Conservation (phyloP, 2,888 invertebrate genomes). For the Scelioninae gen. 1 region DNA sequence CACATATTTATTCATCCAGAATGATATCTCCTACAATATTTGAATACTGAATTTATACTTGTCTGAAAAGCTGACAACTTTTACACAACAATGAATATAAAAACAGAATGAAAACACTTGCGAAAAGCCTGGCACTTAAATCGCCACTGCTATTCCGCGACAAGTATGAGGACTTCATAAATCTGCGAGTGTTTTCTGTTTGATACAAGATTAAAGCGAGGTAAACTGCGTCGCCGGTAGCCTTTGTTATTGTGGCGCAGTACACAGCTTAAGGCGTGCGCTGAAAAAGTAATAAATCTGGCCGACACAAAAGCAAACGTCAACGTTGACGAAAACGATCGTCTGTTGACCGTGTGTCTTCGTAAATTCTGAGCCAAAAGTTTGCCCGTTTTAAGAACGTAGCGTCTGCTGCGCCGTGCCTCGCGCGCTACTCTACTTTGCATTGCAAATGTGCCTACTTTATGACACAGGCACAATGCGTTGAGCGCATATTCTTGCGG, state of each 20-base stretch:
- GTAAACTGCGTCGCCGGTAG: conserved; percentile 19
- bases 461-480: conserved; percentile 77
- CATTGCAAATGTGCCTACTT: conserved; percentile 80
- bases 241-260: conserved; percentile 30
- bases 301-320: conserved; percentile 36
- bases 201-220: conserved; percentile 44
- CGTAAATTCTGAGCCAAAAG: conserved; percentile 43
- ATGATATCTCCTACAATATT: no score
- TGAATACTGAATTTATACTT: no score
- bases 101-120: background rate
- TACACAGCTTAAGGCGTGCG: conserved; percentile 14
- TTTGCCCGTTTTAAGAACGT: conserved; percentile 59
- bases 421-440: conserved; percentile 69
- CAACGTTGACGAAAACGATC: conserved; percentile 54
- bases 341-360: conserved; percentile 49
- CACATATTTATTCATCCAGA: no score
- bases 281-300: conserved; percentile 56
- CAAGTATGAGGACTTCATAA: conserved; percentile 15
- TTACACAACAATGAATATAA: no score
- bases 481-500: conserved; percentile 71
- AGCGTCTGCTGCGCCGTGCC: conserved; percentile 47
- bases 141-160: conserved; percentile 1
- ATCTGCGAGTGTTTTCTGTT: conserved; percentile 32
- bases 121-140: background rate
- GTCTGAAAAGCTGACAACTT: no score